These are phyloP conservation scores for Anabas testudineus DNA, from an alignment of 2,797 vertebrate species.

Conservation along the genomic window DNA sequence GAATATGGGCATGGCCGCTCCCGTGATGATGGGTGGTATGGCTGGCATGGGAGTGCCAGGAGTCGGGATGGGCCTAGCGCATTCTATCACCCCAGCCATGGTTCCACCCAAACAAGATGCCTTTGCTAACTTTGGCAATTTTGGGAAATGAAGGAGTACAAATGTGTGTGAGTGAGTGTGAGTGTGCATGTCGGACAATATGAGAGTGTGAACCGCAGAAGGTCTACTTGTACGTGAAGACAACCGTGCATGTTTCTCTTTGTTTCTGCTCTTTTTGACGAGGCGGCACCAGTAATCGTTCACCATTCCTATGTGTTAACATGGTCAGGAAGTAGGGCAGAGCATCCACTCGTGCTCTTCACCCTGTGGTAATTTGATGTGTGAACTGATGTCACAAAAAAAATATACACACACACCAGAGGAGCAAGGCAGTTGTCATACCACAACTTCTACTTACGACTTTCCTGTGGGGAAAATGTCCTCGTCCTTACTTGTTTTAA, in stretches of 20 bases:
- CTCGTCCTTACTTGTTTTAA: slow-evolving; percentile 35
- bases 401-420: slow-evolving; percentile 13
- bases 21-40: slow-evolving; percentile 82
- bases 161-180: slow-evolving; percentile 26
- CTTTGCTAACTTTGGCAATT: slow-evolving; percentile 99
- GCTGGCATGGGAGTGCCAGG: slow-evolving; percentile 86
- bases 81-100: slow-evolving; percentile 79
- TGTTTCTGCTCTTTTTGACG: slow-evolving; percentile 49
- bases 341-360: slow-evolving; percentile 9
- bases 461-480: slow-evolving; percentile 27
- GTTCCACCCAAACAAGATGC: slow-evolving; percentile 97
- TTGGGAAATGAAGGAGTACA: slow-evolving; percentile 90
- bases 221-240: slow-evolving; percentile 69
- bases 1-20: slow-evolving; percentile 87
- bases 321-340: neutral
- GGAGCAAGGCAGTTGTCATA: slow-evolving; percentile 36
- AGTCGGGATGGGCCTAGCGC: slow-evolving; percentile 80
- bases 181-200: slow-evolving; percentile 47
- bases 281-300: slow-evolving; percentile 43
- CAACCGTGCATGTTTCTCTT: slow-evolving; percentile 71
- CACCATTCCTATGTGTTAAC: slow-evolving; percentile 10
- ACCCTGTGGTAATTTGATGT: slow-evolving; percentile 16
- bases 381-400: slow-evolving; percentile 28
- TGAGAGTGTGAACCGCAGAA: slow-evolving; percentile 50
- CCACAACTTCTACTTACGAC: slow-evolving; percentile 35